Percentiles rank a stretch among this genome's conserved stretches.
Conservation (phyloP, 2,888 invertebrate species). For the Limnephilus lunatus region DNA sequence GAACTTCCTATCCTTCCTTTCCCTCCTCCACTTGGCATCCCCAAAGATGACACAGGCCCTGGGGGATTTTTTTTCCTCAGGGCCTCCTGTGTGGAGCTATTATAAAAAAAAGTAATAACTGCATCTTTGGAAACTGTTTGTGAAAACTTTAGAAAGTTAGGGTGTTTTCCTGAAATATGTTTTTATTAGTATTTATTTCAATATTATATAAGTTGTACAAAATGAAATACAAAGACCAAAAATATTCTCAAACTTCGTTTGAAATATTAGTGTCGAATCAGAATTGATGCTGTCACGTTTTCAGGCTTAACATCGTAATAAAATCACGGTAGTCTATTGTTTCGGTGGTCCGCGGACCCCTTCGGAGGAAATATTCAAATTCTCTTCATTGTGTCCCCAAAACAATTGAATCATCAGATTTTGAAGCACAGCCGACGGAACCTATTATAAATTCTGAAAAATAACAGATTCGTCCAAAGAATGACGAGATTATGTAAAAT, state of each 20-base stretch:
- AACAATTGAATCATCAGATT: conserved; percentile 29
- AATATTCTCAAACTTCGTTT: not conserved
- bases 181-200: too few relatives aligned
- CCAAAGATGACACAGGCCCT: too few relatives aligned
- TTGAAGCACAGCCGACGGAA: conserved; percentile 4
- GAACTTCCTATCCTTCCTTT: too few relatives aligned
- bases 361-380: conserved; percentile 8
- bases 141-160: too few relatives aligned
- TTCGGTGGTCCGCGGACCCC: not conserved
- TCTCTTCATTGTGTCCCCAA: conserved; percentile 11
- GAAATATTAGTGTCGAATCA: not conserved
- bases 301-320: not conserved
- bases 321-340: conserved; percentile 11
- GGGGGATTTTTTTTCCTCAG: too few relatives aligned
- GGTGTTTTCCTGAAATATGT: too few relatives aligned
- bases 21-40: too few relatives aligned
- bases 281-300: not conserved
- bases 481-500: not conserved
- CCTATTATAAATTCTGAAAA: conserved; percentile 20
- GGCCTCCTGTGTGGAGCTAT: too few relatives aligned
- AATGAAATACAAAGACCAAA: not conserved
- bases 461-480: not conserved
- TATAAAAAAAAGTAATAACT: too few relatives aligned
- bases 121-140: too few relatives aligned
- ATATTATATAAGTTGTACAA: not conserved